Base-by-base conservation (phyloP, 2,888 invertebrate genomes). In the Pristionchus japonicus region DNA sequence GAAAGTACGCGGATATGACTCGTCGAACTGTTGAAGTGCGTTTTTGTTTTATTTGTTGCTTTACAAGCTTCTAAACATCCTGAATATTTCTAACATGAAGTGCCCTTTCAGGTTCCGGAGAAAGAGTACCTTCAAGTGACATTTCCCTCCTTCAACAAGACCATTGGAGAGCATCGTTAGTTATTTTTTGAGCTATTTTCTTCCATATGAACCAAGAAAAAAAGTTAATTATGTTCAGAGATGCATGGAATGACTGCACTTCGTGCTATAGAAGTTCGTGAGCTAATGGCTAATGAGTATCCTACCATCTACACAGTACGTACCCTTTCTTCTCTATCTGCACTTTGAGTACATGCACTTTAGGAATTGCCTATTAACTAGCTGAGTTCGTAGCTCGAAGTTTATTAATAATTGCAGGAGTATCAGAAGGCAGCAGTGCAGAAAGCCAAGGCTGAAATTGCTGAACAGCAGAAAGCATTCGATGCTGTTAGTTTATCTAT, bases 251-350 rank as follows among this genome's bases (percentile, higher is more conserved):
- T 94, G 87, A 93, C 93, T 20, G 94, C 94, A 13, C 90, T 94
- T 89, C 90, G 91, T 27, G 86, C 92, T 27, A 90, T 90, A 34
- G 98, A 98, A 95, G 97, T 99, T 84, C 95, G 98, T 91, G 98
- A 99, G 94, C 97, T 99, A 88, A 98, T 99, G 98, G 96, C 97
- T 91, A 96, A 97, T 52, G 99, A 99, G 95, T 99, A 98, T 95
- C 97, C 97, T 77, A 97, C 97, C 89, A 98, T 98, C 94, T 98
- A 98, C 94, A 97, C 97, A 95, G 98, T 98, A 94, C 23, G 87
- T 77, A 1, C 15, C 7, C 37, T 40, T 77, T 64, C 43, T 34
- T 23, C 34, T 23, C 74, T 52, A 20, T 27, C 27, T 67, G 13
- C 67, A 37, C 49, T 86, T 43, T n/a, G 13, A 74, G 37, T 86